Evolutionary conservation across 2,113 vertebrate genomes (phyloP).

Genomic region (Montifringilla adamsi): DNA sequence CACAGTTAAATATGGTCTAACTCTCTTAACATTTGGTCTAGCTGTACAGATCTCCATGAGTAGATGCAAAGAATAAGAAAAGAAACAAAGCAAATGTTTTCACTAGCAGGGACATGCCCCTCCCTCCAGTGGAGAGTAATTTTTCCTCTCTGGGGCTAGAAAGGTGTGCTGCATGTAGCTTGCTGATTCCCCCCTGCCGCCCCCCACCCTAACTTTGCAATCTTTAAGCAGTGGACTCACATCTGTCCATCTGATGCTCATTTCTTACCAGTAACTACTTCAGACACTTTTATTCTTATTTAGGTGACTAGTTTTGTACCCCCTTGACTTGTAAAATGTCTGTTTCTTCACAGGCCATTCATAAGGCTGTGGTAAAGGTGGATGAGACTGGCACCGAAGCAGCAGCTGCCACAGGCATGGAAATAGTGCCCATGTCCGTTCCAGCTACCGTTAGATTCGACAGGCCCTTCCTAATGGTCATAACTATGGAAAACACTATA

Average conservation of each 20-base stretch:
- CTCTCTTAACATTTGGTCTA: background rate
- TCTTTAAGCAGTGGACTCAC: background rate
- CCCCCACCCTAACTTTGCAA: background rate
- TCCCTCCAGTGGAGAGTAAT: background rate
- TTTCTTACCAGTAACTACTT: background rate
- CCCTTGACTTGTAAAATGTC: background rate
- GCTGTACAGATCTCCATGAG: background rate
- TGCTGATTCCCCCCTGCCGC: background rate
- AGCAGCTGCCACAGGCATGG: conserved; percentile 73
- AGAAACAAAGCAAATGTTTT: background rate
- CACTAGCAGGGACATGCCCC: background rate
- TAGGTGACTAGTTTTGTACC: background rate
- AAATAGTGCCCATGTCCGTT: conserved; percentile 83
- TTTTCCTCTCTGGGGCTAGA: background rate
- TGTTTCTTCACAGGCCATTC: conserved; percentile 77
- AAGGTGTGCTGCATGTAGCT: background rate
- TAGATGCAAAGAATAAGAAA: background rate
- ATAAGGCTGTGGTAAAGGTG: conserved; percentile 85
- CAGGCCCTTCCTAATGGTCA: conserved; percentile 76
- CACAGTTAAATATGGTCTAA: background rate
- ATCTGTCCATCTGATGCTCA: background rate
- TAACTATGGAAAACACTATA: conserved; percentile 38
- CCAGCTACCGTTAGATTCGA: conserved; percentile 23
- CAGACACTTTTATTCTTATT: background rate
- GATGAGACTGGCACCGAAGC: conserved; percentile 88